Evolutionary conservation across 2,888 invertebrate genomes (phyloP).

Genomic region (Cephus sareptanus): DNA sequence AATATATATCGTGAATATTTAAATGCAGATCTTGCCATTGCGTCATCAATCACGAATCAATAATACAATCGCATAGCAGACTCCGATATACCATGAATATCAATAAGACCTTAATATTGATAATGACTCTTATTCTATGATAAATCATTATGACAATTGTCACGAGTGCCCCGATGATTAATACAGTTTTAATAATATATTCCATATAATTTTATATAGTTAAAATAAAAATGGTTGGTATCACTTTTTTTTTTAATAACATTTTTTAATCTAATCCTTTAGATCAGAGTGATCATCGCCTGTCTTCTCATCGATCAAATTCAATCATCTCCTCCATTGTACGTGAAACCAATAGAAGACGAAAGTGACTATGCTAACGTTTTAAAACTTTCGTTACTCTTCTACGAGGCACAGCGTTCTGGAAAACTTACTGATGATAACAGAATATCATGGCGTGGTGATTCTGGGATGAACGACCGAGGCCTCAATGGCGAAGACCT

Average conservation of each 20-base stretch:
- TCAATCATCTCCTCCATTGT: constrained; percentile 21
- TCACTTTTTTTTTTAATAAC: too few relatives aligned
- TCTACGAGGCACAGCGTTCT: constrained; percentile 71
- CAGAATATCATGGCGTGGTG: constrained; percentile 69
- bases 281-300: not conserved
- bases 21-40: constrained; percentile 24
- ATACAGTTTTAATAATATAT: not conserved
- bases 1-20: constrained; percentile 6
- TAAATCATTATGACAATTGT: not conserved
- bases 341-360: constrained; percentile 36
- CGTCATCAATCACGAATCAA: constrained; percentile 20
- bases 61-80: not conserved
- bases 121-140: not conserved
- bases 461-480: constrained; percentile 68
- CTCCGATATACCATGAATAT: not conserved
- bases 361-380: constrained; percentile 66
- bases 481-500: constrained; percentile 69
- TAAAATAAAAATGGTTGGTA: too few relatives aligned
- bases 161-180: not conserved
- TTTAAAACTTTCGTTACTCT: constrained; percentile 67
- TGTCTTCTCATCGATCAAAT: constrained; percentile 16
- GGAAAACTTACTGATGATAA: constrained; percentile 68
- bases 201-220: not conserved
- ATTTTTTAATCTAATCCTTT: not conserved
- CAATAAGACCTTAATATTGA: not conserved